Evolutionary conservation across 2,797 vertebrate species (phyloP), one percentile per base, ranked within the genome.

Genomic region (Coregonus suidteri): DNA sequence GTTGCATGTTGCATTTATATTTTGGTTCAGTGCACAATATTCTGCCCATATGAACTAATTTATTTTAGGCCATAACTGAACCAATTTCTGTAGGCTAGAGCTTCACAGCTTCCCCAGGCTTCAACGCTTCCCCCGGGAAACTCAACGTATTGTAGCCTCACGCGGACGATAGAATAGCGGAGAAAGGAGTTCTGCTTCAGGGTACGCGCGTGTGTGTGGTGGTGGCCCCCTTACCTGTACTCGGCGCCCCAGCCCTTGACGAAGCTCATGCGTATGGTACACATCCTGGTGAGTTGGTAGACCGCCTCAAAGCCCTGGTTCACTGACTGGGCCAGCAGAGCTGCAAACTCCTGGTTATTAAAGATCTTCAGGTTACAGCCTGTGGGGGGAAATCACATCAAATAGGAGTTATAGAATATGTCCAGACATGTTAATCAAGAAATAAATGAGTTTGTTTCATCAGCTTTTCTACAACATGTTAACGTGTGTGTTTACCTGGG

Each of bases 351-450:
- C 91, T 99, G 98, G 94, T 99, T 99, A 92, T 99, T 99, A 83
- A 99, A 99, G 69, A 99, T 99, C 95, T 99, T 99, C 85, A 99
- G 88, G 90, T 99, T 99, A 81, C 98, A 99, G 3, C 98, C 98
- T 99, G 89, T 25, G 25, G 25, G 68, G 51, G 72, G 20, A 5
- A 77, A 81, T 47, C 9, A 47, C 41, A 47, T 47, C 11, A 72
- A 80, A 69, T 14, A 72, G 2, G 2, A 72, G 37, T 41, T 41
- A 41, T 1, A 37, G 37, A 47, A 2, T 3, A 47, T 11, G 41
- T 47, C 41, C 41, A 47, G 41, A 47, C 41, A 13, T 47, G 41
- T 47, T 3, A 9, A 13, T 13, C 41, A 47, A 9, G 41, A 47
- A 13, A 47, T 47, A 47, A 66, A 66, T 0, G 0, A 30, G 52